These are phyloP conservation scores for Plebejus argus DNA, from an alignment of 2,888 invertebrate genomes.

Conservation along the genomic window DNA sequence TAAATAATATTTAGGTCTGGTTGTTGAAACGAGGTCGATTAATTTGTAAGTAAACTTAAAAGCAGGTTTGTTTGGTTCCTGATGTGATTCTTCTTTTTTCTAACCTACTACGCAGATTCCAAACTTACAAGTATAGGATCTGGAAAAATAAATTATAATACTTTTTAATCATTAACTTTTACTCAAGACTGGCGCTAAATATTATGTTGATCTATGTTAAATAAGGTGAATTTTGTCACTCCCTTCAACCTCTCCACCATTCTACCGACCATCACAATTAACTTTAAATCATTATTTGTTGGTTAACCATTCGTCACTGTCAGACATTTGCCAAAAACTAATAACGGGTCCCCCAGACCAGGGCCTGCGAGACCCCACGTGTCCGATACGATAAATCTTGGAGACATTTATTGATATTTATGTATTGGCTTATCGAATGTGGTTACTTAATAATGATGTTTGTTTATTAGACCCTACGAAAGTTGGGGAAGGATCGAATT, in stretches of 20 bases:
- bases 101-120: too few species aligned
- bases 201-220: too few species aligned
- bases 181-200: too few species aligned
- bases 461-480: conserved; percentile 19
- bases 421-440: conserved; percentile 28
- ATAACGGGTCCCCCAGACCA: conserved; percentile 21
- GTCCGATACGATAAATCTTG: conserved; percentile 28
- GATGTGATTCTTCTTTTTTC: not conserved
- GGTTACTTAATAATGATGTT: conserved; percentile 28
- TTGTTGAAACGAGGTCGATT: not conserved
- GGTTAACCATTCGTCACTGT: conserved; percentile 27
- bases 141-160: too few species aligned
- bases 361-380: conserved; percentile 5
- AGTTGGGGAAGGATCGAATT: not conserved
- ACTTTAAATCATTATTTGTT: conserved; percentile 25
- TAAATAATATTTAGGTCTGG: not conserved
- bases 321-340: conserved; percentile 31
- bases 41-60: not conserved
- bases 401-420: conserved; percentile 30
- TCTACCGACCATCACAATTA: conserved; percentile 3
- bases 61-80: not conserved
- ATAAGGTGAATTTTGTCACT: not conserved
- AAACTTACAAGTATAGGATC: too few species aligned
- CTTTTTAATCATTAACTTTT: too few species aligned
- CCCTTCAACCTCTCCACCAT: not conserved